Base-by-base conservation (phyloP, 2,113 vertebrate species). In the Atherinomorus stipes region DNA sequence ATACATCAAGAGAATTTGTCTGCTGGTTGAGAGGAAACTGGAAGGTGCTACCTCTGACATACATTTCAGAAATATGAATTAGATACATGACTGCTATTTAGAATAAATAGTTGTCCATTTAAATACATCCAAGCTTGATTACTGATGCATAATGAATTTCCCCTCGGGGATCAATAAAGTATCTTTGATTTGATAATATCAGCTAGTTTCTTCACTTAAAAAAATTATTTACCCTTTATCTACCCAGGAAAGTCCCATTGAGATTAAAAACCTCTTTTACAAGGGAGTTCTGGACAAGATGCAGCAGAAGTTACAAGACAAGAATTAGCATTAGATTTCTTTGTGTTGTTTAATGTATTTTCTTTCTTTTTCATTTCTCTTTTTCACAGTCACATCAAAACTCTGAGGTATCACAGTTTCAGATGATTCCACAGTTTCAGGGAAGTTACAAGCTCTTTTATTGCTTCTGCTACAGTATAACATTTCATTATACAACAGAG, bases 401-500 rank as follows among this genome's bases (percentile, higher is more conserved):
- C 40, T 4, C 31, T 5, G 31, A 7, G 9, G 40, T 42, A 1
- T 42, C 31, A 6, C 40, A 42, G 12, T n/a, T 31, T 51, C 50
- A 51, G 0, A 51, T 19, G 28, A 38, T 51, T 64, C 22, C 6
- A 31, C 69, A 63, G 34, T 64, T 84, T 65, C 54, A 25, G 40
- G 9, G 34, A 81, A 75, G 52, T 47, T 42, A 19, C 23, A 11
- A 73, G 44, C 31, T 49, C 28, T 42, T 22, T 73, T 4, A 25
- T 44, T 58, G 37, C 44, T 31, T 11, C 6, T 34, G 65, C 51
- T 62, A n/a, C 19, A 54, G 76, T 73, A 18, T 76, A 65, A 53
- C 64, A 53, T 79, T 81, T 88, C 85, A 68, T 52, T 67, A 18
- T 67, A 67, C 59, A 64, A 56, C 31, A 56, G 83, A 90, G 84